A percentile compares a stretch with the other conserved stretches of the same genome.
Conservation (phyloP, 1,140 invertebrate genomes). For the Drosophila kepulauana region DNA sequence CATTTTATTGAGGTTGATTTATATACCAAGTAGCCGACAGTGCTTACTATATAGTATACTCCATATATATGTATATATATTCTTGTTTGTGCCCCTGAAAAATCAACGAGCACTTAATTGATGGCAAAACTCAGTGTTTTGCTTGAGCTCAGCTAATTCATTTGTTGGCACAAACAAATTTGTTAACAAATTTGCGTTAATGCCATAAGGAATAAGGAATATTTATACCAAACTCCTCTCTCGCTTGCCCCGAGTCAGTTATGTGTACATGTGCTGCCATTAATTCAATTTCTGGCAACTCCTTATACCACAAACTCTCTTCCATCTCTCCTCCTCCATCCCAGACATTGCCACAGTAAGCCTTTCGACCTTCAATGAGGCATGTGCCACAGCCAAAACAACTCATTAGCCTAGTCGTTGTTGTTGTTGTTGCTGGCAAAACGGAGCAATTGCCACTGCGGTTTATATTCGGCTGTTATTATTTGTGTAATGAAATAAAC, state of each 20-base stretch:
- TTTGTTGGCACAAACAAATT: constrained; percentile 83
- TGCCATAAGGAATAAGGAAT: constrained; percentile 78
- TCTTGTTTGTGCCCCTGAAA: constrained; percentile 14
- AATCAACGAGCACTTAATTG: constrained; percentile 71
- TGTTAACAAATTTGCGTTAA: constrained; percentile 82
- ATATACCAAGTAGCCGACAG: constrained; percentile 37
- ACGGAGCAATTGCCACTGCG: constrained; percentile 52
- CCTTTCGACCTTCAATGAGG: constrained; percentile 82
- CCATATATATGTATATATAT: constrained; percentile 6
- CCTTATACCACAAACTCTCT: background rate
- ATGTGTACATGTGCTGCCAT: constrained; percentile 68
- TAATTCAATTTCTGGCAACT: constrained; percentile 72
- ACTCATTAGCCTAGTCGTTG: constrained; percentile 69
- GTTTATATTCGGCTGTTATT: constrained; percentile 82
- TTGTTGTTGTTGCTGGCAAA: constrained; percentile 1
- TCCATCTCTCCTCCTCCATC: background rate
- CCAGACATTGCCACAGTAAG: constrained; percentile 44
- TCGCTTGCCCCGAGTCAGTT: constrained; percentile 16
- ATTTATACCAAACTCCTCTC: constrained; percentile 54
- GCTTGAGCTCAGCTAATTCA: constrained; percentile 64
- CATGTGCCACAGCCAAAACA: constrained; percentile 66
- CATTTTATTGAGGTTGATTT: constrained; percentile 77
- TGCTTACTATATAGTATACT: constrained; percentile 11
- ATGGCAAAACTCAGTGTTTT: constrained; percentile 41
- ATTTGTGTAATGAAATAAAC: constrained; percentile 84